Conservation (phyloP, 2,797 vertebrate species). For the Fistularia commersonii region DNA sequence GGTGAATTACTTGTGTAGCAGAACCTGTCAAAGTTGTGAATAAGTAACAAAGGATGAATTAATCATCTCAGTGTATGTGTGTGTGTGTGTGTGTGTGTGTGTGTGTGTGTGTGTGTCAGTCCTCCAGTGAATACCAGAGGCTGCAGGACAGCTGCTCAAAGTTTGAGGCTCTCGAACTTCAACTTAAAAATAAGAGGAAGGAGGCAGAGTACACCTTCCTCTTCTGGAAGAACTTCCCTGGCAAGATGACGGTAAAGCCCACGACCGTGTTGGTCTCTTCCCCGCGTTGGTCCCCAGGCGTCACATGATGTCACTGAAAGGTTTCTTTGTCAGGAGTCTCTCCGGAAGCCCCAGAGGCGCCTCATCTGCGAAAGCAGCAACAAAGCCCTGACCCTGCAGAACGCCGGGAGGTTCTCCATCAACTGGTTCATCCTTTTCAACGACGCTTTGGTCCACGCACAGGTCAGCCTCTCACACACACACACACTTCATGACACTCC, state of each 20-base stretch:
- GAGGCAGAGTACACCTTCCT: constrained; percentile 89
- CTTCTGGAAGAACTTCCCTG: constrained; percentile 98
- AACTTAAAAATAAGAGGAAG: constrained; percentile 86
- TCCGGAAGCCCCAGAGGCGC: constrained; percentile 86
- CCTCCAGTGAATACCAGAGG: constrained; percentile 85
- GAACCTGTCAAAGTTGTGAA: neutral
- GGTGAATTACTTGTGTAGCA: constrained; percentile 19
- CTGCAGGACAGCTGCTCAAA: constrained; percentile 87
- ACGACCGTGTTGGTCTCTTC: constrained; percentile 9
- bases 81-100: neutral
- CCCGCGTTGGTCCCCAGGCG: neutral
- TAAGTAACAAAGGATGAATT: neutral
- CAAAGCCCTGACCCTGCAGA: constrained; percentile 87
- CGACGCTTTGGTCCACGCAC: constrained; percentile 90
- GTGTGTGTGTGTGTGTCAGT: constrained; percentile 57
- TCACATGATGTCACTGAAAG: constrained; percentile 16
- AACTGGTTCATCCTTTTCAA: constrained; percentile 96
- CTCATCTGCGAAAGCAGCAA: constrained; percentile 95
- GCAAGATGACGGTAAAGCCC: constrained; percentile 90
- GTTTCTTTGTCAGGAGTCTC: constrained; percentile 79
- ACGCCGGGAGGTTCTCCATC: constrained; percentile 90
- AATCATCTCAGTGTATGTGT: neutral
- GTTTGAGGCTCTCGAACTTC: constrained; percentile 83
- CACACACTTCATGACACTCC: neutral
- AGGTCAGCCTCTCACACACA: constrained; percentile 72